A percentile compares a stretch with the other conserved stretches of the same genome.
phyloP scores from a whole-genome alignment of 2,888 invertebrate species.

The Rhagium mordax region DNA sequence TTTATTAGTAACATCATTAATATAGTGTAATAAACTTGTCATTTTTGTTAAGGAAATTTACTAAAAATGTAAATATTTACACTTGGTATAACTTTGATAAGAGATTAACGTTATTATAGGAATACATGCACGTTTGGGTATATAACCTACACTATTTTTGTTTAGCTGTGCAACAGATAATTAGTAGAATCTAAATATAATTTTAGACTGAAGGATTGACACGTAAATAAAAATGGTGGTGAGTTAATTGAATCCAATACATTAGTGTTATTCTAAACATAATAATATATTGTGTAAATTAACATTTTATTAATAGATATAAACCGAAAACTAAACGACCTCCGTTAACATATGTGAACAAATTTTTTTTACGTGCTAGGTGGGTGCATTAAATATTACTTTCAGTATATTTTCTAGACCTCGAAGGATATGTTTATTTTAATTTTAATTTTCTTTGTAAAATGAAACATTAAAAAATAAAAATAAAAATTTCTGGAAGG shows the following conservation, averaged over 20 bases:
- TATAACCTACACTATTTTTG: conserved; percentile 24
- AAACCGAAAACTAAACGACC: conserved; percentile 9
- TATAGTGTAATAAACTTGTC: conserved; percentile 5
- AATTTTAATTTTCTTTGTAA: neutral
- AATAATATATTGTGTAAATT: conserved; percentile 1
- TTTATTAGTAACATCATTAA: neutral
- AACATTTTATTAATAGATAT: conserved; percentile 17
- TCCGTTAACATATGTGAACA: neutral
- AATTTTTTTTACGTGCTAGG: neutral
- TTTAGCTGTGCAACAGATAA: conserved; percentile 4
- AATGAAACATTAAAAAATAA: neutral
- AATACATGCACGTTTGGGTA: conserved; percentile 4
- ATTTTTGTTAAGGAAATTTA: conserved; percentile 12
- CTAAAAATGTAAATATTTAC: conserved; percentile 17
- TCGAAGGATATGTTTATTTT: neutral
- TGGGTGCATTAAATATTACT: too few relatives aligned
- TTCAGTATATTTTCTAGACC: neutral
- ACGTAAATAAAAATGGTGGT: conserved; percentile 21
- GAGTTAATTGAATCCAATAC: conserved; percentile 4
- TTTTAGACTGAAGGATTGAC: conserved; percentile 12
- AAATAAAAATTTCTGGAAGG: neutral
- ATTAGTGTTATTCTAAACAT: neutral
- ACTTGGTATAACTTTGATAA: conserved; percentile 18
- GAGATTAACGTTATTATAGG: conserved; percentile 19
- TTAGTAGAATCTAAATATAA: conserved; percentile 23